A percentile compares a stretch with the other conserved stretches of the same genome.
These are phyloP conservation scores for Daubentonia madagascariensis DNA, from an alignment of 2,113 vertebrate genomes.

Conservation along the genomic window DNA sequence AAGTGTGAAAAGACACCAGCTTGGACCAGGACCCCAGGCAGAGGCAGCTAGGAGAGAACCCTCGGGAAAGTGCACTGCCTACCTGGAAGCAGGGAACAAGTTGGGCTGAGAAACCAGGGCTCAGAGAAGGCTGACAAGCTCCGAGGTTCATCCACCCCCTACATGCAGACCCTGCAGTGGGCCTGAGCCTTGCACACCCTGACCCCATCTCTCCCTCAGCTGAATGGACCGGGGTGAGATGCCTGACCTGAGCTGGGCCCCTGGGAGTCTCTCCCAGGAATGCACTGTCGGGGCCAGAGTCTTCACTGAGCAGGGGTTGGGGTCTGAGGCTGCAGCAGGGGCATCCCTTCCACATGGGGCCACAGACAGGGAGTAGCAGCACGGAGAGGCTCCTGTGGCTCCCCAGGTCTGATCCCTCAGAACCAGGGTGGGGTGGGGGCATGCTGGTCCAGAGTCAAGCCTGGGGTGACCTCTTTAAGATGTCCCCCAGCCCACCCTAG, in stretches of 20 bases:
- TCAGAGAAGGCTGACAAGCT: neutral
- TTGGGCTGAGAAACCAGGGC: neutral
- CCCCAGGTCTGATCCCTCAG: neutral
- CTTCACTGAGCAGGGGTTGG: neutral
- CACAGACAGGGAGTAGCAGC: neutral
- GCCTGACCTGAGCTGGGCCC: too few species aligned
- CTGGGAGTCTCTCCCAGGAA: neutral
- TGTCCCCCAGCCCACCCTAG: too few species aligned
- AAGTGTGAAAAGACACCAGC: fast-evolving
- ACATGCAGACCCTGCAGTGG: neutral
- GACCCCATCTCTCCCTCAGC: neutral
- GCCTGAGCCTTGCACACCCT: fast-evolving
- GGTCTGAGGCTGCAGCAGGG: neutral
- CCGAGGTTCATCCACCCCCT: too few species aligned
- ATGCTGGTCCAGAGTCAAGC: neutral
- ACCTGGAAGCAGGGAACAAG: neutral
- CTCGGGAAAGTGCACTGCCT: too few species aligned
- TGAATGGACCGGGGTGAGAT: neutral
- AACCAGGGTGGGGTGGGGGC: neutral
- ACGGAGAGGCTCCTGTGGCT: neutral
- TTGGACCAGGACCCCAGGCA: fast-evolving
- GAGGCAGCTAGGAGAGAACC: fast-evolving
- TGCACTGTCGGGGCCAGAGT: neutral
- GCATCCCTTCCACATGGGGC: neutral
- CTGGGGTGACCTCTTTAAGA: neutral